Conservation (phyloP, 2,797 vertebrate species). For the Passerculus sandwichensis region DNA sequence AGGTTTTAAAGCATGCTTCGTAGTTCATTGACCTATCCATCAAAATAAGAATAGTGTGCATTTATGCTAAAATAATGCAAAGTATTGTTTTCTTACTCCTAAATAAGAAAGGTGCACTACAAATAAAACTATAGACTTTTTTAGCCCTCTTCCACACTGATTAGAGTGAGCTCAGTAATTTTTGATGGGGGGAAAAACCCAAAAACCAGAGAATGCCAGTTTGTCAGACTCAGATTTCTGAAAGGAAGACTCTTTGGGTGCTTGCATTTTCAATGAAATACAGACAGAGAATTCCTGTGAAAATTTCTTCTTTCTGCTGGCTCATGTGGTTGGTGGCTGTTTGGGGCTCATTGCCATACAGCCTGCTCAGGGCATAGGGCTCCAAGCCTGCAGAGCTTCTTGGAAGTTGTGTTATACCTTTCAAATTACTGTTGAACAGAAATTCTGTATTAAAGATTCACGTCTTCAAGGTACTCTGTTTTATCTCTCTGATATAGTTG, state of each 20-base stretch:
- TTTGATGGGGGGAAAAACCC: neutral
- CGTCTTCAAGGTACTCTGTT: neutral
- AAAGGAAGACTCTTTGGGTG: neutral
- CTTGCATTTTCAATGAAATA: neutral
- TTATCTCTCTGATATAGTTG: neutral
- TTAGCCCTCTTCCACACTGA: neutral
- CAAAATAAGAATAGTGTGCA: neutral
- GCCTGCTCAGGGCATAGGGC: neutral
- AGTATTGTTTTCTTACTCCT: neutral
- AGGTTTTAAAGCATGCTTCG: neutral
- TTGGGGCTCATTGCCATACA: neutral
- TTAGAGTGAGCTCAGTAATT: neutral
- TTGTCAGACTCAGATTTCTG: neutral
- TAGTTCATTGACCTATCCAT: neutral
- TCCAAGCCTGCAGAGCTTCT: neutral
- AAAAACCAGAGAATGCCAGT: neutral
- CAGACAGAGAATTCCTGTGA: neutral
- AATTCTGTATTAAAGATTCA: neutral
- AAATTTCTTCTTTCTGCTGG: neutral
- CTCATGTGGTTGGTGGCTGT: neutral
- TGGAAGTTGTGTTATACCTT: neutral
- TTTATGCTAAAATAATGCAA: neutral
- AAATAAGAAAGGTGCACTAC: neutral
- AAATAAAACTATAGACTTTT: neutral
- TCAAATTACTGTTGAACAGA: neutral